Percentiles rank a stretch among this genome's conserved stretches.
phyloP scores from a whole-genome alignment of 2,888 invertebrate species.

The Pyrrhia umbra region DNA sequence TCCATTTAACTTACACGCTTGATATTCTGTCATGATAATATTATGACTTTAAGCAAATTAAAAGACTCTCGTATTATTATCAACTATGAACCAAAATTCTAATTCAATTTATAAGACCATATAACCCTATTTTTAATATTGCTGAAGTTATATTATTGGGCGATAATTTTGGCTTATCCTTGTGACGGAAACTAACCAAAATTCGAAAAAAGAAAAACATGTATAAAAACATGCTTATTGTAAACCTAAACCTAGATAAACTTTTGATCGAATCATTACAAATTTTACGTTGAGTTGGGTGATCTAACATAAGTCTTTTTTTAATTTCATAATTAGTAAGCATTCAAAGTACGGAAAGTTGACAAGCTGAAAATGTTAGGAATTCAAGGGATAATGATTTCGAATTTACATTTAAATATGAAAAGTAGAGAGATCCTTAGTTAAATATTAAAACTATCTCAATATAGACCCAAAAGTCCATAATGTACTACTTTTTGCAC shows the following conservation, averaged over 20 bases:
- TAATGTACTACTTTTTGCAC: slow-evolving; percentile 3
- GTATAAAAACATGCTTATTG: slow-evolving; percentile 35
- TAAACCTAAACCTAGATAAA: slow-evolving; percentile 45
- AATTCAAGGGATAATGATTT: background rate
- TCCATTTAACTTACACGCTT: slow-evolving; percentile 77
- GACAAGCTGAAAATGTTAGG: background rate
- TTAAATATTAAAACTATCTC: slow-evolving; percentile 4
- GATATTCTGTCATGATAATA: slow-evolving; percentile 68
- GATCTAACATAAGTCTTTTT: slow-evolving; percentile 22
- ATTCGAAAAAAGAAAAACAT: slow-evolving; percentile 19
- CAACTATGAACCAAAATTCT: slow-evolving; percentile 30
- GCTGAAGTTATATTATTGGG: slow-evolving; percentile 13
- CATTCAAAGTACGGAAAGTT: background rate
- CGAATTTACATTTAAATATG: slow-evolving; percentile 11
- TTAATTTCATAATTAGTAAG: background rate
- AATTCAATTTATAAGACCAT: slow-evolving; percentile 23
- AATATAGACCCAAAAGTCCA: slow-evolving; percentile 4
- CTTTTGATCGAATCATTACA: slow-evolving; percentile 46
- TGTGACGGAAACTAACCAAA: slow-evolving; percentile 13
- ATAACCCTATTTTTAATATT: slow-evolving; percentile 1
- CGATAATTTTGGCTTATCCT: slow-evolving; percentile 8
- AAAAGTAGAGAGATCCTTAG: slow-evolving; percentile 7
- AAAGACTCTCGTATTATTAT: slow-evolving; percentile 39
- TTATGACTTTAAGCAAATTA: slow-evolving; percentile 57
- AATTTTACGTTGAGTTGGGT: slow-evolving; percentile 22